Evolutionary conservation across 2,113 vertebrate genomes (phyloP), one percentile per base, ranked within the genome.

Genomic region (Ancistrus triradiatus): DNA sequence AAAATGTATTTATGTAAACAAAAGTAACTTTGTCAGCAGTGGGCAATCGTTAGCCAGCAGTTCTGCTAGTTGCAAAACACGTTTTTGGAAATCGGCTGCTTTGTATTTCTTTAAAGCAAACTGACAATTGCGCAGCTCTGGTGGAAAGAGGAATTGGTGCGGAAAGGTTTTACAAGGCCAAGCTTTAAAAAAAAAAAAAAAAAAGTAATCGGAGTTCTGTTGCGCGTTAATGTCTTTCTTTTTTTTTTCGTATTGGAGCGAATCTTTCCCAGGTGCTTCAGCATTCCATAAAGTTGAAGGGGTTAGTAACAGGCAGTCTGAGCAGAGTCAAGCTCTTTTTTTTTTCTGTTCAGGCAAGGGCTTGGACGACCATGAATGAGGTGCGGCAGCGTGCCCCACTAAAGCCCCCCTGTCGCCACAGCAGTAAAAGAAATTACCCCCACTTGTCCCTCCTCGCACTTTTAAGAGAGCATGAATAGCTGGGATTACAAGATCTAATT

Each of bases 221-320:
- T 85, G 75, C 77, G 68, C 70, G 78, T 87, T 83, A 82, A 59
- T 6, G n/a, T 58, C 28, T 49, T 40, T 28, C n/a, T 50, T 49
- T 59, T 51, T 50, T 77, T 81, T 73, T 77, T 74, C 47, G 33
- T 75, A 72, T 71, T 61, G 65, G 42, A 58, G 57, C 43, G 55
- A 74, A 71, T 73, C 73, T 82, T 83, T 81, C 76, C 82, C 83
- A 83, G 83, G 83, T 85, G 78, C 62, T 62, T 63, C 68, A 58
- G 57, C 77, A 69, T 80, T 81, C 75, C 75, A 72, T 70, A 78
- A 78, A 58, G 55, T 48, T 53, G 60, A 67, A 40, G 9, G 27
- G 27, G 7, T 31, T 7, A 31, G 27, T 3, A 31, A 31, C 27
- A 31, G 3, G 17, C 19, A 4, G n/a, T n/a, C n/a, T n/a, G n/a